Percentiles rank a stretch among this genome's conserved stretches.
These are phyloP conservation scores for Montifringilla adamsi DNA, from an alignment of 2,113 vertebrate species.

Conservation along the genomic window DNA sequence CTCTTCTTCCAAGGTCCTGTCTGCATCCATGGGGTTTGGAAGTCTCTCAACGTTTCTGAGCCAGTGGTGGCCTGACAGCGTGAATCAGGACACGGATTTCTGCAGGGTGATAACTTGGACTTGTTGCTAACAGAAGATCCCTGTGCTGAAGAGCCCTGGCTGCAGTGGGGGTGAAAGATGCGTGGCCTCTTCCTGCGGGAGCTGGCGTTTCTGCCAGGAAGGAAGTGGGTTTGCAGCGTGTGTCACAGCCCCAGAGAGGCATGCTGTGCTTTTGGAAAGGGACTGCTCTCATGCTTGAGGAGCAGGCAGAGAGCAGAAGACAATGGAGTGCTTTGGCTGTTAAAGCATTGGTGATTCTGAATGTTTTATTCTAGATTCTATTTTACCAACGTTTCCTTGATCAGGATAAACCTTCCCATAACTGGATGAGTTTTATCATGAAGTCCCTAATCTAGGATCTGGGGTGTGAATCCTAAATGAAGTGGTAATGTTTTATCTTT, in stretches of 20 bases:
- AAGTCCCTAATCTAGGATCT: slow-evolving; percentile 8
- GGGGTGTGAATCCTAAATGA: slow-evolving; percentile 4
- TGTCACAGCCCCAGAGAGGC: neutral
- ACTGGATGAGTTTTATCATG: neutral
- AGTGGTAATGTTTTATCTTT: neutral
- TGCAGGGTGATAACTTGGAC: slow-evolving; percentile 19
- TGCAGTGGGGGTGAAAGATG: neutral
- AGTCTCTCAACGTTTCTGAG: slow-evolving; percentile 22
- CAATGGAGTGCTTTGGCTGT: slow-evolving; percentile 43
- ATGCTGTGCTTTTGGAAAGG: neutral
- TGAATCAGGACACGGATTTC: neutral
- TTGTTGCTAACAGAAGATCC: neutral
- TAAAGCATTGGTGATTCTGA: slow-evolving; percentile 36
- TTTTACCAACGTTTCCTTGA: slow-evolving; percentile 22
- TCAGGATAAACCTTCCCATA: slow-evolving; percentile 1
- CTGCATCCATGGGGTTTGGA: neutral
- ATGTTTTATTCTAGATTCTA: slow-evolving; percentile 52
- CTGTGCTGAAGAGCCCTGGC: neutral
- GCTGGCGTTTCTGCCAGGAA: neutral
- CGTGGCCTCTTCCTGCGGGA: neutral
- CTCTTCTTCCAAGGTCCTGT: neutral
- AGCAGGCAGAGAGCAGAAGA: neutral
- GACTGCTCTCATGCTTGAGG: neutral
- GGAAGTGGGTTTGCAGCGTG: neutral
- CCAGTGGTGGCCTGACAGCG: neutral